Conservation (phyloP, 2,797 vertebrate genomes). For the Tragelaphus oryx region DNA sequence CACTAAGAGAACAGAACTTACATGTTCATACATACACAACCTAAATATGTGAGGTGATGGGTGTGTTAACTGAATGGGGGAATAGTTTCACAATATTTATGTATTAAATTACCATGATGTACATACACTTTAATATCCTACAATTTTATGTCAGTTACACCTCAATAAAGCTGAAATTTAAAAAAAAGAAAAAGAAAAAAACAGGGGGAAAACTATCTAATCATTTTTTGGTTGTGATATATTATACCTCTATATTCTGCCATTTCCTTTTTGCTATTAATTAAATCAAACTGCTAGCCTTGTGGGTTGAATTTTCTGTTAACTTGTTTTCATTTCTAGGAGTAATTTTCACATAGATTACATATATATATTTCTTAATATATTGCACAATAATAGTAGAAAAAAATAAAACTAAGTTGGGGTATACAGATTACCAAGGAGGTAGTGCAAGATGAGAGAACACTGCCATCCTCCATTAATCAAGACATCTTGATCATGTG, state of each 20-base stretch:
- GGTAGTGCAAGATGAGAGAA: background rate
- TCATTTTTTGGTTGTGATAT: background rate
- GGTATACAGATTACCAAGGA: background rate
- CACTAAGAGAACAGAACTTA: background rate
- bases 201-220: background rate
- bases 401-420: background rate
- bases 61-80: background rate
- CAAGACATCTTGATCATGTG: background rate
- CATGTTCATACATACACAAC: background rate
- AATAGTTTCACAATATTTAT: background rate
- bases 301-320: background rate
- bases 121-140: background rate
- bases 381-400: background rate
- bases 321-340: background rate
- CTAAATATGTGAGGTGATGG: background rate
- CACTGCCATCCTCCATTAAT: background rate
- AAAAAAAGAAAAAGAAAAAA: background rate
- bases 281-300: background rate
- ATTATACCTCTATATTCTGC: background rate
- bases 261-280: constrained; percentile 3
- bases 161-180: background rate
- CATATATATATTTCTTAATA: background rate
- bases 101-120: background rate
- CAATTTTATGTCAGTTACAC: background rate
- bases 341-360: background rate